These are phyloP conservation scores for Paramisgurnus dabryanus DNA, from an alignment of 2,113 vertebrate genomes.

Conservation along the genomic window DNA sequence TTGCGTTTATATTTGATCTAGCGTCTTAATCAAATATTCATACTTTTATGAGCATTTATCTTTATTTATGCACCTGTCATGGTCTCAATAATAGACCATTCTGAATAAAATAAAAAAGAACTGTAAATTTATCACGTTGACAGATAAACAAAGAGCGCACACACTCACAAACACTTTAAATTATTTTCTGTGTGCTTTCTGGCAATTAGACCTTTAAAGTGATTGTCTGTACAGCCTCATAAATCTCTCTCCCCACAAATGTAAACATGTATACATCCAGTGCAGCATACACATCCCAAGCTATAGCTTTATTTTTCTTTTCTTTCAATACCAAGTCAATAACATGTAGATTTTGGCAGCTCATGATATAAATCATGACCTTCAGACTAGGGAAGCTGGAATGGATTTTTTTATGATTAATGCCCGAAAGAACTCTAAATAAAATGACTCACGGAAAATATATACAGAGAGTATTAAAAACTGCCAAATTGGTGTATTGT, in stretches of 20 bases:
- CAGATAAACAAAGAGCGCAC: not conserved
- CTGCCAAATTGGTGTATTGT: no score
- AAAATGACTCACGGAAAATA: no score
- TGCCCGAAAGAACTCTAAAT: no score
- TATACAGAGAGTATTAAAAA: no score
- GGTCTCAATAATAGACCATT: constrained; percentile 30
- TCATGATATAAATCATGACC: not conserved
- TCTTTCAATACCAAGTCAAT: not conserved
- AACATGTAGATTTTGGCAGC: not conserved
- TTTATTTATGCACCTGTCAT: not conserved
- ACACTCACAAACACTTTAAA: not conserved
- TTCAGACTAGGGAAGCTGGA: not conserved
- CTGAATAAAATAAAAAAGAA: constrained; percentile 17
- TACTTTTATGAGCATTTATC: not conserved
- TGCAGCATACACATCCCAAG: not conserved
- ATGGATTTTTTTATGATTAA: not conserved
- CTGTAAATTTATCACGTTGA: constrained; percentile 27
- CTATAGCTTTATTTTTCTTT: not conserved
- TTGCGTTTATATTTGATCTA: not conserved
- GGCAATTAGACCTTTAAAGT: not conserved
- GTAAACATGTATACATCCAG: not conserved
- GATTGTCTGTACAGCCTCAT: not conserved
- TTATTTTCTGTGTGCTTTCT: not conserved
- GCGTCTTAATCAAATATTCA: not conserved
- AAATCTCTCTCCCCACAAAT: not conserved